A percentile compares a stretch with the other conserved stretches of the same genome.
Conservation (phyloP, 1,140 invertebrate species). For the Phthorimaea operculella region DNA sequence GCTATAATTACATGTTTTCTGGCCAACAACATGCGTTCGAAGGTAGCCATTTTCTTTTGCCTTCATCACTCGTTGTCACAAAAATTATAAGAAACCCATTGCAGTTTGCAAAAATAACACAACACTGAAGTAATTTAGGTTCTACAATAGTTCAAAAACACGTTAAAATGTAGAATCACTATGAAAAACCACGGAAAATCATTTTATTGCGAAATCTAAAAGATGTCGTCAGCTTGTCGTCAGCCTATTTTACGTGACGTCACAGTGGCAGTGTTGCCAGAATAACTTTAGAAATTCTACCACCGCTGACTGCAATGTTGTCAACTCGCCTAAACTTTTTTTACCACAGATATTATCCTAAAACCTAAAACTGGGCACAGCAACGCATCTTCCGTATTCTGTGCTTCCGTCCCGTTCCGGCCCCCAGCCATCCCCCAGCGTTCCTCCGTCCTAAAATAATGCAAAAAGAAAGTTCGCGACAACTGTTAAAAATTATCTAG, state of each 20-base stretch:
- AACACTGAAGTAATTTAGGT: constrained; percentile 41
- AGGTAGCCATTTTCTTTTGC: constrained; percentile 63
- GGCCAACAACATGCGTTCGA: constrained; percentile 55
- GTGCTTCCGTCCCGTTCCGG: no score
- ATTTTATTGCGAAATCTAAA: constrained; percentile 48
- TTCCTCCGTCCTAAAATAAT: no score
- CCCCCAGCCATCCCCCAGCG: no score
- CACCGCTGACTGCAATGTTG: no score
- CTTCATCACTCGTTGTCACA: constrained; percentile 55
- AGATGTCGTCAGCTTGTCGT: no score
- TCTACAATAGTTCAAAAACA: constrained; percentile 41
- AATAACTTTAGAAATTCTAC: not conserved
- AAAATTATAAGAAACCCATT: constrained; percentile 46
- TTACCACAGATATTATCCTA: no score
- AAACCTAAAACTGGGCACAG: no score
- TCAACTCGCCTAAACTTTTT: no score
- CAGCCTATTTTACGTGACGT: constrained; percentile 54
- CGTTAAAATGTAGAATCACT: constrained; percentile 40
- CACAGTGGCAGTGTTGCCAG: constrained; percentile 42
- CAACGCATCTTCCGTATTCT: no score
- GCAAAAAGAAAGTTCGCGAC: no score
- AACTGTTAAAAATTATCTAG: no score
- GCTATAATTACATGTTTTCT: constrained; percentile 82
- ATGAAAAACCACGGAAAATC: constrained; percentile 44
- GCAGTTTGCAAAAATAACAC: constrained; percentile 38